phyloP scores from a whole-genome alignment of 1,140 invertebrate species.

The Teleogryllus occipitalis region DNA sequence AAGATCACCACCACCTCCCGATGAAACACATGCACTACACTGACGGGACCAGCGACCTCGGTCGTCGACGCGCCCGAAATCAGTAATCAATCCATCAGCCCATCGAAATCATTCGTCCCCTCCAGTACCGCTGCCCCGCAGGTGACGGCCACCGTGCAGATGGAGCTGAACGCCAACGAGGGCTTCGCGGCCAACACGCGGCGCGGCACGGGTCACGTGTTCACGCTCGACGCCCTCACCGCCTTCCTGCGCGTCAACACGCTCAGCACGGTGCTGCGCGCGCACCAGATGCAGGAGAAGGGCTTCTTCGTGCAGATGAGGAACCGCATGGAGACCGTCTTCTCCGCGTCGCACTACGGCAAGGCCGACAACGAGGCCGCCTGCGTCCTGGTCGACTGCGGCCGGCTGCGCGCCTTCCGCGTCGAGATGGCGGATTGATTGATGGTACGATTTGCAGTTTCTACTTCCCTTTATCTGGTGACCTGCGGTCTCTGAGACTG shows the following conservation, averaged over 20 bases:
- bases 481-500: no score
- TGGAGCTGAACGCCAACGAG: slow-evolving; percentile 47
- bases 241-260: slow-evolving; percentile 53
- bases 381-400: not conserved
- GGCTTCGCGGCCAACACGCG: slow-evolving; percentile 58
- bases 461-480: no score
- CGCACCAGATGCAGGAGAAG: slow-evolving; percentile 60
- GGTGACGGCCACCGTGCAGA: slow-evolving; percentile 38
- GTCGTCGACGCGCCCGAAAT: no score
- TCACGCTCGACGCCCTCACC: slow-evolving; percentile 55
- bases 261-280: slow-evolving; percentile 58
- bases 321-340: not conserved
- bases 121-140: no score
- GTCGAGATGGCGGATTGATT: not conserved
- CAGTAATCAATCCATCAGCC: no score
- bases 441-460: no score
- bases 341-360: not conserved
- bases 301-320: slow-evolving; percentile 37
- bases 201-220: slow-evolving; percentile 63
- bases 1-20: no score
- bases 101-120: no score
- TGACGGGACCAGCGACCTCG: no score
- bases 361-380: not conserved
- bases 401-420: not conserved
- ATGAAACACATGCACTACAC: no score